Base-by-base conservation (phyloP, 2,797 vertebrate species). In the Molossus alvarezi region DNA sequence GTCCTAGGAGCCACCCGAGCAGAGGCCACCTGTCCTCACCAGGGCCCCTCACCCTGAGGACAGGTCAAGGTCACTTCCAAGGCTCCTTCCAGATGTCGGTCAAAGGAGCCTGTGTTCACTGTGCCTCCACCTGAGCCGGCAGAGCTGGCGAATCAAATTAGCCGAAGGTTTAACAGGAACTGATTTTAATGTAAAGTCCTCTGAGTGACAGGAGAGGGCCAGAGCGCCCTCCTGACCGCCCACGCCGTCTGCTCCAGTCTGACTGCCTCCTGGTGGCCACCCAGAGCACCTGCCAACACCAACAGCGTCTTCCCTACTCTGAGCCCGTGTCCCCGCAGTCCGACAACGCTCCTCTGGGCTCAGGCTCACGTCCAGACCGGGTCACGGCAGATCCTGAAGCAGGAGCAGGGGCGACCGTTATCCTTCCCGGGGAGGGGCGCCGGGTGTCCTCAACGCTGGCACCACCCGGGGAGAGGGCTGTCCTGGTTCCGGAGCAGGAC, bases 121-220 rank as follows among this genome's bases (percentile, higher is more conserved):
- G 48, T 62, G 33, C 55, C 57, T 73, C 29, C 55, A 3, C 25
- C 73, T 2, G n/a, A 90, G 75, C 92, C 75, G 33, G 65, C n/a
- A 12, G 88, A 91, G 64, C 51, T 9, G 2, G 8, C 92, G 89
- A 87, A 80, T 77, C 92, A 92, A 86, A 93, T 45, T 51, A 97
- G 81, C 95, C 95, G 37, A 21, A 94, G 96, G 64, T 9, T 94
- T 48, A 45, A 12, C 69, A 76, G 91, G 90, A 95, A 97, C 94
- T 81, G 97, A 97, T 98, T 98, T 98, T 95, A 95, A 89, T 96
- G 97, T 92, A 93, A 95, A 96, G 90, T 15, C 11, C 83, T 77
- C 57, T 90, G 87, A 58, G 14, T 87, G 95, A 83, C 94, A 77
- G 93, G 94, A 81, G 41, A 90, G 13, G 0, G 13, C 11, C 5